A percentile compares a stretch with the other conserved stretches of the same genome.
Conservation (phyloP, 92 coral and sea anemone genomes). For the Ricordea florida region DNA sequence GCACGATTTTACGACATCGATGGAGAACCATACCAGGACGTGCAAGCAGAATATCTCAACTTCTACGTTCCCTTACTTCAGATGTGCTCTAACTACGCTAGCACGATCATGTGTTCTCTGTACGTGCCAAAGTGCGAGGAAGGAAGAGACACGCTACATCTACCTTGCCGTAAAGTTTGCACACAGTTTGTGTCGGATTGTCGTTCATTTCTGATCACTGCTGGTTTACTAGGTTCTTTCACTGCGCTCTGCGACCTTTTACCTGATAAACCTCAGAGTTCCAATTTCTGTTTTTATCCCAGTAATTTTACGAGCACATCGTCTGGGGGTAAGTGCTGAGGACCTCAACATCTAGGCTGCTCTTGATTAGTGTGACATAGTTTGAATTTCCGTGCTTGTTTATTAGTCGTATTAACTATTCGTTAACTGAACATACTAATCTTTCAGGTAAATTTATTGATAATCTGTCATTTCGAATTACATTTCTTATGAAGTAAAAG, state of each 20-base stretch:
- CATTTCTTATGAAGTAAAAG: too few relatives aligned
- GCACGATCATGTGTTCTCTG: constrained; percentile 63
- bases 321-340: constrained; percentile 15
- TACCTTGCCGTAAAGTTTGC: constrained; percentile 69
- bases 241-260: constrained; percentile 57
- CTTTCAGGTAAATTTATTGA: too few relatives aligned
- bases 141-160: not conserved
- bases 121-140: constrained; percentile 67
- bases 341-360: too few relatives aligned
- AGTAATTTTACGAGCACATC: constrained; percentile 18
- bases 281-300: constrained; percentile 53
- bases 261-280: constrained; percentile 15
- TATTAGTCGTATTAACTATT: too few relatives aligned
- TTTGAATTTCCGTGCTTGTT: too few relatives aligned
- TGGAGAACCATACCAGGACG: constrained; percentile 57
- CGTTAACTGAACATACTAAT: too few relatives aligned
- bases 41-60: constrained; percentile 27
- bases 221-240: constrained; percentile 35
- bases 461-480: too few relatives aligned
- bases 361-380: too few relatives aligned
- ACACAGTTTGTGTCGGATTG: constrained; percentile 52
- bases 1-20: constrained; percentile 55
- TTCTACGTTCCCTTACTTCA: constrained; percentile 15
- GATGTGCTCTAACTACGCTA: constrained; percentile 36
- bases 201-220: not conserved